Conservation (phyloP, 2,888 invertebrate species). For the Hyalella azteca region DNA sequence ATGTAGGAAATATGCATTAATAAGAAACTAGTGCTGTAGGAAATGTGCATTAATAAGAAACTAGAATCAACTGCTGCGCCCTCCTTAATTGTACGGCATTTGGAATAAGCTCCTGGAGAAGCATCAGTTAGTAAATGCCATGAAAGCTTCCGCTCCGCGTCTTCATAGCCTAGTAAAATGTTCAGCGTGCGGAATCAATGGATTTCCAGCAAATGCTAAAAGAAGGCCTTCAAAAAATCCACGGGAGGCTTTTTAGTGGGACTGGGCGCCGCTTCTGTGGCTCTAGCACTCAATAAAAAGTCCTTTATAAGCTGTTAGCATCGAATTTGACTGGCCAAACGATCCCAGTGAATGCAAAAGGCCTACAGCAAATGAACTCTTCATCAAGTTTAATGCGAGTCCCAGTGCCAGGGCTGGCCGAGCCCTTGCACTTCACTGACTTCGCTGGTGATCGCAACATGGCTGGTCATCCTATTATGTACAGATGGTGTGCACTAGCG, state of each 20-base stretch:
- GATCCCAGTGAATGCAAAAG: constrained; percentile 34
- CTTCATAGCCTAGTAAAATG: constrained; percentile 6
- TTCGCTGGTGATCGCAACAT: not conserved
- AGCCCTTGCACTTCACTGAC: constrained; percentile 11
- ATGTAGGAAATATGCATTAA: too few relatives aligned
- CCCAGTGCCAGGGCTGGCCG: not conserved
- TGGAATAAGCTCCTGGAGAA: too few relatives aligned
- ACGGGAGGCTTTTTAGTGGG: not conserved
- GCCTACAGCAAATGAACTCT: constrained; percentile 31
- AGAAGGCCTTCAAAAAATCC: not conserved
- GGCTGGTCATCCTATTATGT: too few relatives aligned
- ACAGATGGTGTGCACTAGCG: too few relatives aligned
- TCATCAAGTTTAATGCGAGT: constrained; percentile 34
- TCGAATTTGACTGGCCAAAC: constrained; percentile 35
- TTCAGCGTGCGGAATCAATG: constrained; percentile 17
- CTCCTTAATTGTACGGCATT: too few relatives aligned
- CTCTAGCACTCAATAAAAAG: constrained; percentile 36
- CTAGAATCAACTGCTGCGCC: too few relatives aligned
- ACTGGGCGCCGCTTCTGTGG: constrained; percentile 17
- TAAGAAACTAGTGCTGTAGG: too few relatives aligned
- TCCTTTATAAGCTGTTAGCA: constrained; percentile 36
- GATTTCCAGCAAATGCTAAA: constrained; percentile 8
- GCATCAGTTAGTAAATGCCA: too few relatives aligned
- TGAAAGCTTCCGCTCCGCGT: not conserved
- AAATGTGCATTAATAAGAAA: too few relatives aligned